phyloP scores from a whole-genome alignment of 2,797 vertebrate species.

The Poeciliopsis presidionis region DNA sequence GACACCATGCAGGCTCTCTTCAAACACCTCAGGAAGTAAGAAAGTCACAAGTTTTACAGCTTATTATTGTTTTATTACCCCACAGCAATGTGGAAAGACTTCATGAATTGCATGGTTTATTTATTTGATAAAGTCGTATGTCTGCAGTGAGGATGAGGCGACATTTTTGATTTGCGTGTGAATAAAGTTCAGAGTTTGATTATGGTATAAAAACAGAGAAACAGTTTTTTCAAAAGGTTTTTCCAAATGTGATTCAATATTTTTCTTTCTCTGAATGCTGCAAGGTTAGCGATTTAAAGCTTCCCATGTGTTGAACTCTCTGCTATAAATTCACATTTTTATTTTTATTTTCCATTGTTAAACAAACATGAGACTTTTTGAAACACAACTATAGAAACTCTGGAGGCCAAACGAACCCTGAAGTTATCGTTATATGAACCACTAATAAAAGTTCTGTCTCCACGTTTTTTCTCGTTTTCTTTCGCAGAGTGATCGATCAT shows the following conservation, averaged over 20 bases:
- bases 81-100: background rate
- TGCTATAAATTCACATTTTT: no score
- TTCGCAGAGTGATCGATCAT: slow-evolving; percentile 89
- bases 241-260: background rate
- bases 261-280: background rate
- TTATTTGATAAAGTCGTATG: background rate
- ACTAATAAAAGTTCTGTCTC: background rate
- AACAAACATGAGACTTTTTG: no score
- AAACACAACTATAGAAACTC: no score
- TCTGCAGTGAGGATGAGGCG: background rate
- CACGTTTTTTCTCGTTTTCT: background rate
- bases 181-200: background rate
- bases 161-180: background rate
- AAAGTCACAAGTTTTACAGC: background rate
- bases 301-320: background rate
- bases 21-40: slow-evolving; percentile 92
- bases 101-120: background rate
- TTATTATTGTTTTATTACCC: background rate
- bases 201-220: background rate
- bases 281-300: background rate
- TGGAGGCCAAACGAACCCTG: no score
- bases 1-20: slow-evolving; percentile 97
- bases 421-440: no score
- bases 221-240: background rate
- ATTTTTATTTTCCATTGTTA: no score